Conservation (phyloP, 2,888 invertebrate genomes). For the Cataglyphis livida region DNA sequence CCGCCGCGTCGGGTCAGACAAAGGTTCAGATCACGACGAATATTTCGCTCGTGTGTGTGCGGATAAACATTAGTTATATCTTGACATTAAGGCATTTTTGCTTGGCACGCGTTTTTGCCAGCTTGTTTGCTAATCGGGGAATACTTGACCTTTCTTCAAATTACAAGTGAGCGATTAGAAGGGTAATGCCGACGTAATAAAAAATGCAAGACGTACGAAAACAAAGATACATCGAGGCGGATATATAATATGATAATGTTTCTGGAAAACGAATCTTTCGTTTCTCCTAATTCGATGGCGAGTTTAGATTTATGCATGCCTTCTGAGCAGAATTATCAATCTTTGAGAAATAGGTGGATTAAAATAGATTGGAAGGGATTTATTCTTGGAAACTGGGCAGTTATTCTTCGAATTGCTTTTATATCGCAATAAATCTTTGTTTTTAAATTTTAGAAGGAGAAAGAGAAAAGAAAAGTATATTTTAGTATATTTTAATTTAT, state of each 20-base stretch:
- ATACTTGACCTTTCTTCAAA: slow-evolving; percentile 16
- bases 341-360: not conserved
- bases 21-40: slow-evolving; percentile 3
- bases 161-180: not conserved
- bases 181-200: not conserved
- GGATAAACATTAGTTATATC: slow-evolving; percentile 27
- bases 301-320: not conserved
- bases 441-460: not conserved
- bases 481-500: not conserved
- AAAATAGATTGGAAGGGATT: not conserved
- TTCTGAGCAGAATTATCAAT: not conserved
- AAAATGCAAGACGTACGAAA: slow-evolving; percentile 14
- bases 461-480: not conserved
- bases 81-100: slow-evolving; percentile 32
- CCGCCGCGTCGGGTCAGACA: not conserved
- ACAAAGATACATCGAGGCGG: not conserved
- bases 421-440: slow-evolving; percentile 4
- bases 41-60: slow-evolving; percentile 11
- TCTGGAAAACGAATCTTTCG: not conserved
- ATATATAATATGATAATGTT: not conserved
- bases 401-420: slow-evolving; percentile 12
- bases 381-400: not conserved
- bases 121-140: not conserved
- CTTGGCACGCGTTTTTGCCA: not conserved
- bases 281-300: slow-evolving; percentile 3